phyloP scores from a whole-genome alignment of 2,113 vertebrate species.

The Indicator indicator region DNA sequence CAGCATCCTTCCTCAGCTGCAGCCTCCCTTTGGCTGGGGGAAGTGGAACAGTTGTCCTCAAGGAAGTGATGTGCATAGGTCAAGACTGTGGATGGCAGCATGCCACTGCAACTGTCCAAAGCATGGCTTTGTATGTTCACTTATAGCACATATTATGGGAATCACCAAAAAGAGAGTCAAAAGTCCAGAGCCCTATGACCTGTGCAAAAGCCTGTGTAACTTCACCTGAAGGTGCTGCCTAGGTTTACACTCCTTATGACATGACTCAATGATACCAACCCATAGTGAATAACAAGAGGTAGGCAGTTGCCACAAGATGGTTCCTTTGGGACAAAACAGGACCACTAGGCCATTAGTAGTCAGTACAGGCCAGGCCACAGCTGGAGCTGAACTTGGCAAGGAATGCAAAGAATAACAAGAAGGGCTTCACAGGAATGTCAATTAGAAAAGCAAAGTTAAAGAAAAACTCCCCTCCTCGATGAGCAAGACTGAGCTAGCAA shows the following conservation, averaged over 20 bases:
- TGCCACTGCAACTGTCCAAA: neutral
- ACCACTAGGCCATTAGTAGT: neutral
- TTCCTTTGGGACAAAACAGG: neutral
- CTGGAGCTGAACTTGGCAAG: too few relatives aligned
- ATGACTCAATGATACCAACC: rapidly evolving
- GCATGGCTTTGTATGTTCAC: too few relatives aligned
- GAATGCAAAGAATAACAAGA: too few relatives aligned
- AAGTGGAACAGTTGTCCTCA: rapidly evolving
- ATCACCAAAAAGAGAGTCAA: neutral
- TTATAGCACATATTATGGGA: neutral
- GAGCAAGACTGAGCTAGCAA: too few relatives aligned
- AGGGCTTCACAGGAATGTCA: too few relatives aligned
- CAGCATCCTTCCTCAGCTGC: neutral
- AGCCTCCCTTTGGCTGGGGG: neutral
- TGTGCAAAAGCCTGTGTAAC: neutral
- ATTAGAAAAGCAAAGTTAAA: too few relatives aligned
- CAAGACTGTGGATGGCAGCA: rapidly evolving
- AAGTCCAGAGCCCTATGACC: neutral
- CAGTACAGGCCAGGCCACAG: too few relatives aligned
- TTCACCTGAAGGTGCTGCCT: neutral
- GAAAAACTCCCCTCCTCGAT: too few relatives aligned
- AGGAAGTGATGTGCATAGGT: rapidly evolving
- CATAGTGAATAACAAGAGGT: neutral
- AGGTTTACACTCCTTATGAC: rapidly evolving
- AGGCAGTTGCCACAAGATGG: rapidly evolving